Evolutionary conservation across 2,797 vertebrate genomes (phyloP).

Genomic region (Heteromormyrus szaboi): DNA sequence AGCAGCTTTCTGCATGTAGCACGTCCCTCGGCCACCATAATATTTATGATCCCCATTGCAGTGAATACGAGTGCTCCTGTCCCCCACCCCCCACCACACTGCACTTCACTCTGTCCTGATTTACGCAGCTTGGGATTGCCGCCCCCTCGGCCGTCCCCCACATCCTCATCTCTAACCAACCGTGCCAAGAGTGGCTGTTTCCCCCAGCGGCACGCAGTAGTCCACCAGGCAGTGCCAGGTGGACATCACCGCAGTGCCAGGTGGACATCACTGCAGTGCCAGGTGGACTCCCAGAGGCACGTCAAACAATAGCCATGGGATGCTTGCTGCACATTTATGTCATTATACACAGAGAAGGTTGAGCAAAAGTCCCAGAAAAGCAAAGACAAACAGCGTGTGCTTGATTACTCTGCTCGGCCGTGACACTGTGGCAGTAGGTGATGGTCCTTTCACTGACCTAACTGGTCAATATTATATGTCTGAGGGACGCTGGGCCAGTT

Average conservation of each 20-base stretch:
- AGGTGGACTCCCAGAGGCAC: neutral
- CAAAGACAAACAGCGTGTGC: neutral
- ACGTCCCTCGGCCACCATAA: neutral
- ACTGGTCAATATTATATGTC: neutral
- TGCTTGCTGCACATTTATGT: neutral
- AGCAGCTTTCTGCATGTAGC: neutral
- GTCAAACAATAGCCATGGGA: neutral
- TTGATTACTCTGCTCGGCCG: neutral
- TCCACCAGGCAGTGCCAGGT: conserved; percentile 22
- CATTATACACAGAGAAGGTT: neutral
- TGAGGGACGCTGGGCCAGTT: neutral
- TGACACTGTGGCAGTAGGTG: neutral
- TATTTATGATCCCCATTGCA: neutral
- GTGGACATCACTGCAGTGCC: conserved; percentile 1
- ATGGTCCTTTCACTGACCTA: neutral
- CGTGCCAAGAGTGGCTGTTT: conserved; percentile 36
- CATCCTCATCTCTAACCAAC: conserved; percentile 24
- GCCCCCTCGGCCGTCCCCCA: conserved; percentile 26
- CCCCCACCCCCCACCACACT: neutral
- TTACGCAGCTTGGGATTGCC: conserved; percentile 26
- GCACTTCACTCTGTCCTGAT: conserved; percentile 26
- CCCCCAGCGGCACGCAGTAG: conserved; percentile 41
- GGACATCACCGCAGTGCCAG: conserved; percentile 4
- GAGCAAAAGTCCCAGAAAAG: neutral
- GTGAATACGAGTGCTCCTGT: neutral